Evolutionary conservation across 2,888 invertebrate species (phyloP), one percentile per base, ranked within the genome.

Genomic region (Crepidodera aurea): DNA sequence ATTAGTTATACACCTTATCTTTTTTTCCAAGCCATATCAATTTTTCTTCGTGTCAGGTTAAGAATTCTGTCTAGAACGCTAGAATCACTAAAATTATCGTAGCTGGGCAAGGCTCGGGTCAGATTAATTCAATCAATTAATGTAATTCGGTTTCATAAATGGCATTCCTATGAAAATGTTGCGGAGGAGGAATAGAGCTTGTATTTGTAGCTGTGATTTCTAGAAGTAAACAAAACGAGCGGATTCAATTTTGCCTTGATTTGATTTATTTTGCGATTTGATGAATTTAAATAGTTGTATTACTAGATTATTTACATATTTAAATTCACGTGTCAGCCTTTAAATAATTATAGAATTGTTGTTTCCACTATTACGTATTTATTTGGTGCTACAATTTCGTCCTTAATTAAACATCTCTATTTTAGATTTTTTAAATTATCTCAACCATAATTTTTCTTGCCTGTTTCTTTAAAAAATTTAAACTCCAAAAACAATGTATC

Each of bases 151-250:
- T 16, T 34, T 40, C 13, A 29, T 25, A 29, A 48, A 27, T 27
- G 48, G 15, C 48, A 48, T 48, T 48, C 48, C 48, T 48, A 48
- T 48, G 48, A 48, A 48, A 48, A 48, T 48, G 46, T 48, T 48
- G 48, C 48, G 48, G 48, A 48, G 48, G 48, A 27, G 48, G 40
- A 40, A 16, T 40, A 18, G n/a, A n/a, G n/a, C n/a, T n/a, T n/a
- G n/a, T n/a, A n/a, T n/a, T 18, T 18, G 10, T 40, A 34, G 13
- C 15, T 18, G 3, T 40, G 18, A 40, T 18, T 40, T 40, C 40
- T 40, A 7, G 2, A 8, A 18, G 40, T 18, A 40, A 40, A 40
- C 40, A 40, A 40, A 12, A 37, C 4, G 7, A 12, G 10, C 15
- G 12, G 7, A 2, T n/a, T 37, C 10, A 37, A 15, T n/a, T 37